Evolutionary conservation across 2,888 invertebrate species (phyloP).

Genomic region (Troides aeacus): DNA sequence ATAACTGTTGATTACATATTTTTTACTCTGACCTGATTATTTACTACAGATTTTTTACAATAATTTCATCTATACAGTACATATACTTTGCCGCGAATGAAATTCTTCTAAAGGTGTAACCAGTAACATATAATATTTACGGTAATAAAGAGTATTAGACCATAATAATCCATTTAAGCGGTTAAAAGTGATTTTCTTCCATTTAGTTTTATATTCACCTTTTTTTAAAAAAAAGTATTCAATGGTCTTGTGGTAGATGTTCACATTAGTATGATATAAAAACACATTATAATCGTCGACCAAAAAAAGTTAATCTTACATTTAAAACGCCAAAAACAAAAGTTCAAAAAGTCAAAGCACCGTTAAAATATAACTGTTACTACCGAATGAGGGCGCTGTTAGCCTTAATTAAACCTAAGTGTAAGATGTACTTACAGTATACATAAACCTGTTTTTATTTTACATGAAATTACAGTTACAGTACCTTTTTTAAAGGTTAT

Average conservation of each 20-base stretch:
- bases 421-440: conserved; percentile 11
- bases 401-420: conserved; percentile 21
- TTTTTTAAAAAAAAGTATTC: no score
- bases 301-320: not conserved
- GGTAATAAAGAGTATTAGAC: no score
- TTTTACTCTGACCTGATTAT: no score
- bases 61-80: no score
- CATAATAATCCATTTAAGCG: no score
- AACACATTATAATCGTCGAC: not conserved
- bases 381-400: conserved; percentile 18
- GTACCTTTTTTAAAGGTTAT: not conserved
- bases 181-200: no score
- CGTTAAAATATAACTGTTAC: conserved; percentile 24
- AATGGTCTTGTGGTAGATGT: not conserved
- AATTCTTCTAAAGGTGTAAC: no score
- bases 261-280: not conserved
- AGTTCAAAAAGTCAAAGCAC: conserved; percentile 22
- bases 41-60: no score
- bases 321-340: conserved; percentile 19
- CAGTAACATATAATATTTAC: no score
- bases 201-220: no score
- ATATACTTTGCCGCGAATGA: no score
- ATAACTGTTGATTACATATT: no score
- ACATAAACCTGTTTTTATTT: not conserved
- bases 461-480: not conserved